These are phyloP conservation scores for Antechinus stuartii DNA, from an alignment of 2,113 vertebrate genomes.

Conservation along the genomic window DNA sequence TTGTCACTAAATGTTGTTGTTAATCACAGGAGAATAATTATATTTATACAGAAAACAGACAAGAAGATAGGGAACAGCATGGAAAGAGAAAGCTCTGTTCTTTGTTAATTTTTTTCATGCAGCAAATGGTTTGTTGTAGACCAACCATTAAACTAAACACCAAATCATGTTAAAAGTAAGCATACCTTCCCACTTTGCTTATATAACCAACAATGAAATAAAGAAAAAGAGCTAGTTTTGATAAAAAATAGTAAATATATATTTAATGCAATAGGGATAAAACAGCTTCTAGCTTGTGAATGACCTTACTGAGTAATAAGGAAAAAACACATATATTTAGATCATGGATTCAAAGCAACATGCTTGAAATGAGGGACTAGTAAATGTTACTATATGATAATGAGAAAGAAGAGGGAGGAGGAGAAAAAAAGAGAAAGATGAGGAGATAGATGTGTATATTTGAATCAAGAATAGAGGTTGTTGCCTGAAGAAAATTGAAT, in stretches of 20 bases:
- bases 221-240: background rate
- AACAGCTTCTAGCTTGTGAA: background rate
- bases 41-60: background rate
- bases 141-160: background rate
- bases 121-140: background rate
- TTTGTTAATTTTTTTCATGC: background rate
- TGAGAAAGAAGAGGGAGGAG: background rate
- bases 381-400: background rate
- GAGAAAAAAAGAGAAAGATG: background rate
- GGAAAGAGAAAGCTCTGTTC: background rate
- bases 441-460: background rate
- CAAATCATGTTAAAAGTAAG: background rate
- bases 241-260: background rate
- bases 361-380: background rate
- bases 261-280: background rate
- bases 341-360: background rate
- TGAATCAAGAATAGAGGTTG: background rate
- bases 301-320: background rate
- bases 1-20: background rate
- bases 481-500: background rate
- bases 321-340: background rate
- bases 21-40: background rate
- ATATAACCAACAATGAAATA: background rate
- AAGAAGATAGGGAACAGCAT: background rate
- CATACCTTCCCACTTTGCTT: background rate